Evolutionary conservation across 2,888 invertebrate species (phyloP), one percentile per base, ranked within the genome.

Genomic region (Mesodorylaimus sp.): DNA sequence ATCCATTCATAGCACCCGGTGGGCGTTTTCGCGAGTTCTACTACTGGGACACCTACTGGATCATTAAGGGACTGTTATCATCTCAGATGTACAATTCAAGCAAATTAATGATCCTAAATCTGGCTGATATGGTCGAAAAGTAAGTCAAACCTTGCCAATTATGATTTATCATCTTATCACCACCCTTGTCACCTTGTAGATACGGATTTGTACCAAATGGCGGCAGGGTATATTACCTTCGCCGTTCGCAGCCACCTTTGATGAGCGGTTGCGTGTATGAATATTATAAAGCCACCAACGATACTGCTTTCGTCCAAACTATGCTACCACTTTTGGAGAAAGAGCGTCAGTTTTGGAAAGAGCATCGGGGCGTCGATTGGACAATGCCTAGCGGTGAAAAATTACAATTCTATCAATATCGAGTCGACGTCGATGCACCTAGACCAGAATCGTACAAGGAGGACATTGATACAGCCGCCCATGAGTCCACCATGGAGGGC

Each of bases 381-480:
- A 2, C 3, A 26, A 19, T 19, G 2, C 13, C 7, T 5, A 28
- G 29, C 19, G 78, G 78, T 0, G 74, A 71, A 45, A 73, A 72
- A 39, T 79, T 80, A 62, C 43, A 70, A 24, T 62, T 89, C 61
- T 77, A 78, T 16, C 73, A 77, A 13, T 91, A 84, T 63, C 76
- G 76, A 16, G 83, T 84, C 53, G 73, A 74, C 43, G 81, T 83
- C 0, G 73, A 74, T 25, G 83, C 83, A 0, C 89, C 89, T 0
- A 73, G 89, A 26, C 89, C 89, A 0, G 89, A 91, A 70, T 86
- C 86, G 42, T 91, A 85, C 69, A 76, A 61, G 57, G 71, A 66
- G 55, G 68, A 66, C 50, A 38, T 61, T 23, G 58, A 60, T 26
- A 58, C 58, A 39, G 61, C 63, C 21, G 51, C 58, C 26, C 56